Evolutionary conservation across 2,888 invertebrate genomes (phyloP), one percentile per base, ranked within the genome.

Genomic region (Noctua pronuba): DNA sequence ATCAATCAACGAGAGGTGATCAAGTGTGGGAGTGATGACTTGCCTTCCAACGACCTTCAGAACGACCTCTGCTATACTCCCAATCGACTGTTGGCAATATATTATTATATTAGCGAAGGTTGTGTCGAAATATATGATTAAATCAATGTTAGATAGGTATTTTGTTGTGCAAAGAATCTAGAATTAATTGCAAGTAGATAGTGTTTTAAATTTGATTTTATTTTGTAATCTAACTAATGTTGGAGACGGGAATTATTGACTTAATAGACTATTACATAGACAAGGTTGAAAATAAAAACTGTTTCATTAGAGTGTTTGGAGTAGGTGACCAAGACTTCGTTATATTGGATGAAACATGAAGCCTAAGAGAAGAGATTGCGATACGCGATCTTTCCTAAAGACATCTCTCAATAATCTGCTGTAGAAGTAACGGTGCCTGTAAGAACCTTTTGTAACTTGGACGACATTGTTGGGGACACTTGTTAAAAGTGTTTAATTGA

Each of bases 101-200:
- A 71, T 84, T 77, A 84, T 87, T 87, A 76, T 73, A 68, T 71
- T n/a, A 64, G 60, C 55, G 74, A 87, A 87, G 85, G 85, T 67
- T 74, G 66, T 46, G 41, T 73, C 35, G 64, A 75, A 82, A 88
- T 86, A 77, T 75, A 44, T 83, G 52, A 84, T 84, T 84, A 77
- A 84, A 77, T 84, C 35, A 64, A 75, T 66, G 18, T 84, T 71
- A 76, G 70, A 35, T 75, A 70, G 64, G 38, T 78, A 78, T 69
- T 67, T 75, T 21, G 71, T 81, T 84, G 64, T 77, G 82, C 78
- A 70, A 80, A 68, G 28, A 76, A 80, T 76, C 76, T 84, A 67
- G 64, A 80, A 80, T 69, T 76, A 76, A 84, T 60, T 58, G 31
- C 62, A 49, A 38, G 49, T 31, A 62, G 78, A 71, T 73, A 70